A percentile compares a stretch with the other conserved stretches of the same genome.
phyloP scores from a whole-genome alignment of 2,797 vertebrate genomes.

The Hylomyscus alleni region DNA sequence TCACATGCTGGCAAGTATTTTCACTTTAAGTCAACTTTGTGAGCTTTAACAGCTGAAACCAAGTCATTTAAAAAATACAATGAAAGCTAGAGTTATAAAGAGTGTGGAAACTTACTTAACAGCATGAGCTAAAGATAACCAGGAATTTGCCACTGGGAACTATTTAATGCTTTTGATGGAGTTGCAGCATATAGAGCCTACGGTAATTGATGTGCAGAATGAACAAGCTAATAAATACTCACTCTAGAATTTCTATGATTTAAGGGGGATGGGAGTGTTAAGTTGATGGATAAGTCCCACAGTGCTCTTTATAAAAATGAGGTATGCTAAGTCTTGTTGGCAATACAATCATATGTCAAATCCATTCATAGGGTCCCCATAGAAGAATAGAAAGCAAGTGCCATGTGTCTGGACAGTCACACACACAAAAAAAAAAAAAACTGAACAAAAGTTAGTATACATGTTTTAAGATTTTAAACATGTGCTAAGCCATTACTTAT shows the following conservation, averaged over 20 bases:
- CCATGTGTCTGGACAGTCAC: constrained; percentile 64
- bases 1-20: constrained; percentile 53
- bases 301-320: constrained; percentile 64
- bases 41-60: constrained; percentile 78
- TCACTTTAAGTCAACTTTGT: constrained; percentile 75
- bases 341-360: constrained; percentile 77
- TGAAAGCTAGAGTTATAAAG: constrained; percentile 80
- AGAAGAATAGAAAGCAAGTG: constrained; percentile 75
- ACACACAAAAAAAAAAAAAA: too few species aligned
- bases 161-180: constrained; percentile 82
- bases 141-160: constrained; percentile 84
- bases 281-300: constrained; percentile 78
- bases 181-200: constrained; percentile 71
- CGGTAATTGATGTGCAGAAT: constrained; percentile 83
- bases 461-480: neutral
- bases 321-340: constrained; percentile 70
- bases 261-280: constrained; percentile 75
- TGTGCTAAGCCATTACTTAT: constrained; percentile 66
- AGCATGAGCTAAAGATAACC: constrained; percentile 83
- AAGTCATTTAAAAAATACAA: constrained; percentile 82
- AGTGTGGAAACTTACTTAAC: constrained; percentile 84
- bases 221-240: constrained; percentile 83
- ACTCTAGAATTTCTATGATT: constrained; percentile 80
- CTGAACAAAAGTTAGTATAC: constrained; percentile 6
- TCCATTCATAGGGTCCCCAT: constrained; percentile 75